Conservation (phyloP, 1,140 invertebrate genomes). For the Drosophila quadrilineata region DNA sequence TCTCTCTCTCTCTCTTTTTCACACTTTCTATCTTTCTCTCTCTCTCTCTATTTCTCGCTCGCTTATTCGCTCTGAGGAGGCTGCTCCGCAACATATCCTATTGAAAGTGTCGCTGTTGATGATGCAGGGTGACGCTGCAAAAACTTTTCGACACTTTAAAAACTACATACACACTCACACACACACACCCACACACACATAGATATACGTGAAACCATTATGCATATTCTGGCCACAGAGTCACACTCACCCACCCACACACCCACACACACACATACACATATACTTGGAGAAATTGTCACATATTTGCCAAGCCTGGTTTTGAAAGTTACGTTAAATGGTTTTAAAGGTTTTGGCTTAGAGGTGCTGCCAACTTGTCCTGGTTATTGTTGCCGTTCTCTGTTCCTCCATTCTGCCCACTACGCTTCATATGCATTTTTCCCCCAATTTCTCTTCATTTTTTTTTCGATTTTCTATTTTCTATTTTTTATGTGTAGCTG, state of each 20-base stretch:
- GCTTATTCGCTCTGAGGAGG: neutral
- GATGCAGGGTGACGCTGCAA: slow-evolving; percentile 15
- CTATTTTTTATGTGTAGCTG: no score
- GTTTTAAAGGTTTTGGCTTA: slow-evolving; percentile 22
- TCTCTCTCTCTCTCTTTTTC: no score
- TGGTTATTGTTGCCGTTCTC: no score
- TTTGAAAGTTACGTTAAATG: slow-evolving; percentile 30
- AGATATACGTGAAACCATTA: neutral
- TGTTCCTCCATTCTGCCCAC: no score
- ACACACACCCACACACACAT: neutral
- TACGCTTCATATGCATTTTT: no score
- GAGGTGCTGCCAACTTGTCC: slow-evolving; percentile 1
- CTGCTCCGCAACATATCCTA: neutral
- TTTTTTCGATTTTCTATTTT: no score
- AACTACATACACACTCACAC: slow-evolving; percentile 13
- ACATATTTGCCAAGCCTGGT: slow-evolving; percentile 13
- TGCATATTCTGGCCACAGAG: neutral
- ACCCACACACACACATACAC: neutral
- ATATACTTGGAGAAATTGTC: no score
- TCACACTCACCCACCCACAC: neutral
- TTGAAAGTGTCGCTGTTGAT: slow-evolving; percentile 22
- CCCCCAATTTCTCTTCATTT: no score
- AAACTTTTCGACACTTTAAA: slow-evolving; percentile 43
- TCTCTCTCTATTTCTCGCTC: neutral
- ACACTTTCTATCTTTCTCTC: no score